Evolutionary conservation across 1,140 invertebrate species (phyloP).

Genomic region (Plutomurus gul): DNA sequence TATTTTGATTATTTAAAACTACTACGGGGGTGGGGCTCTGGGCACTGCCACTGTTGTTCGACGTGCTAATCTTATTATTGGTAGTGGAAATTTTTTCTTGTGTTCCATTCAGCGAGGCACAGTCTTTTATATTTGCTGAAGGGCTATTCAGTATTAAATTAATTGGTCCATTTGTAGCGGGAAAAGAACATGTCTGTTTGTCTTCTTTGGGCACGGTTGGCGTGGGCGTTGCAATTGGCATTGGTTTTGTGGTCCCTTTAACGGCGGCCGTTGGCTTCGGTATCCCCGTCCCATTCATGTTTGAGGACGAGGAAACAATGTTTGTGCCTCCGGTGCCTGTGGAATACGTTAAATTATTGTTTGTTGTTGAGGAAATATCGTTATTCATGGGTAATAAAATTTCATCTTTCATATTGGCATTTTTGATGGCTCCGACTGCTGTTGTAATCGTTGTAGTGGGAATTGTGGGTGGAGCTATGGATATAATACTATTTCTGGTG

Average conservation of each 20-base stretch:
- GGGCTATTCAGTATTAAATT: neutral
- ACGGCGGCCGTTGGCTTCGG: conserved; percentile 88
- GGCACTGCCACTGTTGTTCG: neutral
- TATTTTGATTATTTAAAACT: neutral
- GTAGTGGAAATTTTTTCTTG: conserved; percentile 41
- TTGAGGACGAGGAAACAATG: neutral
- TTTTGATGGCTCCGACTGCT: neutral
- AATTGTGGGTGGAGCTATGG: neutral
- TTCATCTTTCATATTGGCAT: neutral
- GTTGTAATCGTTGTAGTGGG: neutral
- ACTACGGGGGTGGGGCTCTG: neutral
- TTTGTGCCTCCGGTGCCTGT: neutral
- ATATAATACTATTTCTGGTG: conserved; percentile 40
- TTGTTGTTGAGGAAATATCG: neutral
- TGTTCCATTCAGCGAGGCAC: conserved; percentile 51
- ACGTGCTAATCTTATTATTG: neutral
- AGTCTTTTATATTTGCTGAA: conserved; percentile 7
- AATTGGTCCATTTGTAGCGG: conserved; percentile 13
- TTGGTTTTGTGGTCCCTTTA: conserved; percentile 70
- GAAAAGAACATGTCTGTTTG: neutral
- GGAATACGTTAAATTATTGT: neutral
- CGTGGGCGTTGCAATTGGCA: conserved; percentile 55
- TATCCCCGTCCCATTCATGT: conserved; percentile 69
- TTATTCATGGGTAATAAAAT: neutral
- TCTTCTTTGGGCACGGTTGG: conserved; percentile 41